Base-by-base conservation (phyloP, 2,797 vertebrate species). In the Gymnodraco acuticeps region DNA sequence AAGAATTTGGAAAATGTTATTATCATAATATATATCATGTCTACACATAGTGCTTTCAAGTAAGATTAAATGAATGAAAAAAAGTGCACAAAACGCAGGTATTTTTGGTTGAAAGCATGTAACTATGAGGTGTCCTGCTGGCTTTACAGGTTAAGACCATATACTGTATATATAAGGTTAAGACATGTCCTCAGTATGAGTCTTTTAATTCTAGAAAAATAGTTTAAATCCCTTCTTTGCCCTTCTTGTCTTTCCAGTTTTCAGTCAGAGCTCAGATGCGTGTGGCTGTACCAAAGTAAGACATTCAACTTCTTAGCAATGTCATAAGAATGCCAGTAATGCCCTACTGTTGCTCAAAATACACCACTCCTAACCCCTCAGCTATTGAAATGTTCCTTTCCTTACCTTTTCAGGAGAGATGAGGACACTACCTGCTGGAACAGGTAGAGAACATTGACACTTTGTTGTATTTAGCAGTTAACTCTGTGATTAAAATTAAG, bases 281-380 rank as follows among this genome's bases (percentile, higher is more conserved):
- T 95, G 23, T 95, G 95, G 95, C 75, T 95, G 58, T 86, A 90
- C 64, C 94, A 95, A 88, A 90, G 95, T 95, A 91, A 94, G 94
- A 66, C 31, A 8, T 43, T 63, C 10, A 52, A 27, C 55, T 47
- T 60, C 31, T 4, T 43, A 10, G 1, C 71, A 62, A 38, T 3
- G 11, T 66, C 47, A 45, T 5, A 55, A 68, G 14, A 74, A 77
- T 73, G n/a, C 13, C 13, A 74, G 13, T 9, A 16, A 20, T 64
- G 46, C 11, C 31, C 58, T 7, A 13, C 19, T 66, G 15, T 16
- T 38, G 6, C 8, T 2, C 5, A 50, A 12, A 64, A 31, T 43
- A 7, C 51, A 58, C 11, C 12, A 15, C 16, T 7, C 10, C 20
- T 38, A 33, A 54, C 17, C 31, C 41, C 43, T 19, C n/a, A 15